phyloP scores from a whole-genome alignment of 2,797 vertebrate genomes.

The Anabas testudineus region DNA sequence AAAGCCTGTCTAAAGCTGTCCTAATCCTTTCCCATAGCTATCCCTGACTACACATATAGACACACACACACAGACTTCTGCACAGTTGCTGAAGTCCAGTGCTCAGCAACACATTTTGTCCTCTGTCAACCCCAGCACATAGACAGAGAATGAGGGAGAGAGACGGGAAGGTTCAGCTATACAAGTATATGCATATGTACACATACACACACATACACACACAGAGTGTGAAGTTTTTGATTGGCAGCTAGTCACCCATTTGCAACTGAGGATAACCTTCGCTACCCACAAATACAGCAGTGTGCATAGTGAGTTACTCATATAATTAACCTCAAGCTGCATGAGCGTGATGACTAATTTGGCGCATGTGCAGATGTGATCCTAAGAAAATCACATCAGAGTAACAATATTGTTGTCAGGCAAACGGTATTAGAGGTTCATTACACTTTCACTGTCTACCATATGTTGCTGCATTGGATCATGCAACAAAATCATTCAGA shows the following conservation, averaged over 20 bases:
- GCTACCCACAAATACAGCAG: conserved; percentile 20
- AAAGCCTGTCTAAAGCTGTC: conserved; percentile 84
- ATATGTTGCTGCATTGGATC: too few species aligned
- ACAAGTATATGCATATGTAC: conserved; percentile 23
- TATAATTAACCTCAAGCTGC: too few species aligned
- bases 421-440: too few species aligned
- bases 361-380: too few species aligned
- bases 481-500: too few species aligned
- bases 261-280: conserved; percentile 73
- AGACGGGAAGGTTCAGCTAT: conserved; percentile 20
- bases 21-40: conserved; percentile 85
- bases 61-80: conserved; percentile 59
- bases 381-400: too few species aligned
- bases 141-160: conserved; percentile 13
- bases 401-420: too few species aligned
- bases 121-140: conserved; percentile 58
- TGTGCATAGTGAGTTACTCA: conserved; percentile 7
- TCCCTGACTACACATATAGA: conserved; percentile 67
- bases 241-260: conserved; percentile 52
- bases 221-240: conserved; percentile 29
- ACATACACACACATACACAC: conserved; percentile 29
- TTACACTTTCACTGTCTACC: too few species aligned
- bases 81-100: conserved; percentile 77
- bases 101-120: conserved; percentile 73
- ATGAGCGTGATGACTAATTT: too few species aligned